Evolutionary conservation across 2,888 invertebrate species (phyloP).

Genomic region (Lucinisca nassula): DNA sequence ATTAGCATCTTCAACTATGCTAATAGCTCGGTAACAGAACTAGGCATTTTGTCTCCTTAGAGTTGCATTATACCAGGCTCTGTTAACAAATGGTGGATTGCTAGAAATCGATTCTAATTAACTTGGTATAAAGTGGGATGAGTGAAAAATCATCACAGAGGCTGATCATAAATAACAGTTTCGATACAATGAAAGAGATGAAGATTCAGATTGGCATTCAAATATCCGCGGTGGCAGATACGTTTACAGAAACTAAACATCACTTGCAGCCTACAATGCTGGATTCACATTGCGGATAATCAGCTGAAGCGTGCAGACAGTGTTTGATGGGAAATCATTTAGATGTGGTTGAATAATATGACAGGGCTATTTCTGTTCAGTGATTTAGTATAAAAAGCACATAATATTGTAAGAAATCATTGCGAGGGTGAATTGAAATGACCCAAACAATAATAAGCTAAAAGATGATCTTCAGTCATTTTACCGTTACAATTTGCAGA

Average conservation of each 20-base stretch:
- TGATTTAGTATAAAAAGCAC: no score
- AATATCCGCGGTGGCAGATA: neutral
- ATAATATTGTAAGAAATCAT: no score
- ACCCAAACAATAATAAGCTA: no score
- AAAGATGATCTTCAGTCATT: no score
- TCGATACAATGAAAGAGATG: neutral
- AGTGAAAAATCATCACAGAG: conserved; percentile 1
- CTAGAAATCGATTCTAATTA: conserved; percentile 2
- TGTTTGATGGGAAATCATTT: no score
- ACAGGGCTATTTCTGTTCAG: no score
- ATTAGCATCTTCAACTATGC: neutral
- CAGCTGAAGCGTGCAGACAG: no score
- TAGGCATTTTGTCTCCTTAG: neutral
- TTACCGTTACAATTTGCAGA: no score
- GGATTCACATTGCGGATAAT: no score
- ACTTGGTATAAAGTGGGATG: conserved; percentile 1
- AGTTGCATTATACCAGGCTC: neutral
- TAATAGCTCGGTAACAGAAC: neutral
- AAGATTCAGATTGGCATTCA: neutral
- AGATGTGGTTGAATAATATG: no score
- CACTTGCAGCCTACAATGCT: no score
- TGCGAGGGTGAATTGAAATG: no score
- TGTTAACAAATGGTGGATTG: neutral
- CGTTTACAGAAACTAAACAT: neutral
- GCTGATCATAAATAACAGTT: neutral